Evolutionary conservation across 2,113 vertebrate genomes (phyloP).

Genomic region (Gnathonemus echidnorhynchus): DNA sequence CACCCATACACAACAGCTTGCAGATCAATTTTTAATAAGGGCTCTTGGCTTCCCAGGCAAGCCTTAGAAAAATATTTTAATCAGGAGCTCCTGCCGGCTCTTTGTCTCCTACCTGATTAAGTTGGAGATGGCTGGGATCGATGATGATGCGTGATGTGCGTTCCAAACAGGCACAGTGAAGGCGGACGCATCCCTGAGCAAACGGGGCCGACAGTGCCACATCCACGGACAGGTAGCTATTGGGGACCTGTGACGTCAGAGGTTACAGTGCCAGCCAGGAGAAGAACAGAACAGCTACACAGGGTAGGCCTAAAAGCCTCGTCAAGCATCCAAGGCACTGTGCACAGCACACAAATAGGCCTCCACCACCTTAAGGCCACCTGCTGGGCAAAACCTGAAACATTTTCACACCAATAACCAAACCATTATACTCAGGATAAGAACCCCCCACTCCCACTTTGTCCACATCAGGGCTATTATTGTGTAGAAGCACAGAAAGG

Average conservation of each 20-base stretch:
- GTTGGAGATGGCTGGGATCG: constrained; percentile 20
- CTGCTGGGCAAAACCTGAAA: background rate
- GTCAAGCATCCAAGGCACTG: background rate
- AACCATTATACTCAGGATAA: background rate
- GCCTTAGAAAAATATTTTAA: constrained; percentile 56
- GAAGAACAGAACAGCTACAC: background rate
- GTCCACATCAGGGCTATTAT: background rate
- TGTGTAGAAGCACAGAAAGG: background rate
- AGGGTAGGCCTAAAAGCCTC: background rate
- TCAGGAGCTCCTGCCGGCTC: constrained; percentile 50
- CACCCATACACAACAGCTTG: constrained; percentile 63
- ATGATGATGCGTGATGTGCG: constrained; percentile 6
- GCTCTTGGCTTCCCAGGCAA: constrained; percentile 52
- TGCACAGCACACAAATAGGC: background rate
- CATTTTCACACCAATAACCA: background rate
- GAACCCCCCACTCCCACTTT: background rate
- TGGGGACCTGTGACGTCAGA: background rate
- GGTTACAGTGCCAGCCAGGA: background rate
- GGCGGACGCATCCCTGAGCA: background rate
- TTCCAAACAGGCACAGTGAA: constrained; percentile 4
- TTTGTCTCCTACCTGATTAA: constrained; percentile 41
- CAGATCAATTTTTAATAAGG: constrained; percentile 72
- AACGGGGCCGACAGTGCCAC: background rate
- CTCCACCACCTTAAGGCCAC: background rate
- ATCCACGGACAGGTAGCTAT: background rate